Evolutionary conservation across 2,888 invertebrate species (phyloP), one percentile per base, ranked within the genome.

Genomic region (Azorinus chamasolen): DNA sequence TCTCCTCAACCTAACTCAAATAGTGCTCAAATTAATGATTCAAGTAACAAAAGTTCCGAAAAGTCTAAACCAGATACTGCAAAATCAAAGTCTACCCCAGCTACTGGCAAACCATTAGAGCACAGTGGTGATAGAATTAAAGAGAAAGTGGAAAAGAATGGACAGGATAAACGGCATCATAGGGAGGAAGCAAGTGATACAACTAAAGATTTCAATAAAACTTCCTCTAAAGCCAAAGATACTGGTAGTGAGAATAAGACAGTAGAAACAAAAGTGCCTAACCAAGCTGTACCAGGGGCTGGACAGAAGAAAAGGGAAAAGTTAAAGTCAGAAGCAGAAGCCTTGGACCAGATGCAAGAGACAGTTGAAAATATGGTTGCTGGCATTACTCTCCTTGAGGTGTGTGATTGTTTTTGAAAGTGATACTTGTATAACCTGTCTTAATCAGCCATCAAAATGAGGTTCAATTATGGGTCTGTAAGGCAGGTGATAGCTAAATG

Each of bases 331-430:
- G 87, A 86, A 50, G 84, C 79, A 14, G 88, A 87, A 63, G 83
- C 87, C 6, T 63, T 88, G 41, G 83, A 85, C 32, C 64, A 84
- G 58, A 57, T 93, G 65, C 92, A 93, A 80, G 91, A 92, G 91
- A 95, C 95, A 50, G 95, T 95, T 0, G 95, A 95, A 86, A 96
- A 96, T 89, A 82, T 96, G 87, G 96, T 97, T 12, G 95, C 96
- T 5, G 96, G 96, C 91, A 93, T 96, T 83, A 96, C 96, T 2
- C 46, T 59, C 1, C 45, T 59, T 32, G 59, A 59, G 45, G 59
- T 59, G 27, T 46, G 59, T 20, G 50, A 8, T 8, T 8, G n/a
- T 45, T 12, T 45, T 4, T 32, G 32, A 4, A 32, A 10, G 32
- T n/a, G n/a, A n/a, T n/a, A n/a, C n/a, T n/a, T n/a, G n/a, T n/a